Percentiles rank a stretch among this genome's conserved stretches.
These are phyloP conservation scores for Tuta absoluta DNA, from an alignment of 2,888 invertebrate species.

Conservation along the genomic window DNA sequence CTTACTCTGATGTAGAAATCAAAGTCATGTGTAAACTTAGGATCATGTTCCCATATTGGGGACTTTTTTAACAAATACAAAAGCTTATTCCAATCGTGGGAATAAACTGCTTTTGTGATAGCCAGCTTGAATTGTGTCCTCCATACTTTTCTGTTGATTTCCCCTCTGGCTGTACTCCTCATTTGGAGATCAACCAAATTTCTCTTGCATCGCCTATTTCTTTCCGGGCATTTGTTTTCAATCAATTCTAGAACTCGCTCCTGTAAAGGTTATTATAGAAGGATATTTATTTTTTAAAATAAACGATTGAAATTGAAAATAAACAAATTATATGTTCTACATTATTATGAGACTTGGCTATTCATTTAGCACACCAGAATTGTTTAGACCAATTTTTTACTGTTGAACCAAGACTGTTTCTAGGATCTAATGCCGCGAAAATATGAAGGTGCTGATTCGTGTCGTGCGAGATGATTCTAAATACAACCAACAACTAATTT, in stretches of 20 bases:
- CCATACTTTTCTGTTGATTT: constrained; percentile 37
- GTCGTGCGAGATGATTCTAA: too few species aligned
- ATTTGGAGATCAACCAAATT: constrained; percentile 52
- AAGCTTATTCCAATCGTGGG: constrained; percentile 68
- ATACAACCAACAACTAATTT: neutral
- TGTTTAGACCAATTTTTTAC: too few species aligned
- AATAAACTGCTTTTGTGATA: constrained; percentile 57
- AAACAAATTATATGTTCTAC: too few species aligned
- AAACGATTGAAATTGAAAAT: too few species aligned
- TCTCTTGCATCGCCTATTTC: constrained; percentile 48
- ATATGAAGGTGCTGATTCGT: too few species aligned
- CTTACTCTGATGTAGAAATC: constrained; percentile 59
- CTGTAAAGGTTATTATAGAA: constrained; percentile 42
- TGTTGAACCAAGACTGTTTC: too few species aligned
- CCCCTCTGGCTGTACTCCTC: constrained; percentile 21
- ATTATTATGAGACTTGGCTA: too few species aligned
- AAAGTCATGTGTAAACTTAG: constrained; percentile 37
- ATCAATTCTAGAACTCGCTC: constrained; percentile 51
- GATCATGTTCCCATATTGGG: constrained; percentile 56
- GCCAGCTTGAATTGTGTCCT: constrained; percentile 45
- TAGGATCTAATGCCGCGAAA: too few species aligned
- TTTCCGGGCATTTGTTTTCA: constrained; percentile 37
- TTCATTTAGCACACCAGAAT: too few species aligned
- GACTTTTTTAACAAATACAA: constrained; percentile 60
- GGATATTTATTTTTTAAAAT: neutral